These are phyloP conservation scores for Oenanthe oenanthe DNA, from an alignment of 2,113 vertebrate genomes.

Conservation along the genomic window DNA sequence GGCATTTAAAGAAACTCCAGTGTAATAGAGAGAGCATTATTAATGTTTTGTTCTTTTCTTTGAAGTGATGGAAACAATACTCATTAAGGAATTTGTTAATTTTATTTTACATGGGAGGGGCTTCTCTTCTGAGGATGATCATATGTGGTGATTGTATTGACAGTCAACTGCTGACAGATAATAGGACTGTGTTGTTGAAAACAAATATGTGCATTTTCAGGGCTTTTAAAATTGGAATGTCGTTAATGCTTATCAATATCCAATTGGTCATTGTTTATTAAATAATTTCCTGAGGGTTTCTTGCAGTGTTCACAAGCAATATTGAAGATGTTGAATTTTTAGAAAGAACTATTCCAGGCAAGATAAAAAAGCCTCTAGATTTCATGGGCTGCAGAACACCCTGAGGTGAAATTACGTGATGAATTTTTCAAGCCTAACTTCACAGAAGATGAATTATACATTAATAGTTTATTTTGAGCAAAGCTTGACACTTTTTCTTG, in stretches of 20 bases:
- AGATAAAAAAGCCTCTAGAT: not conserved
- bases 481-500: not conserved
- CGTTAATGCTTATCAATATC: not conserved
- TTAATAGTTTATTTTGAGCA: constrained; percentile 18
- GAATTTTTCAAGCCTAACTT: constrained; percentile 18
- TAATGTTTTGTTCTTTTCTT: not conserved
- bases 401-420: not conserved
- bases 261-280: not conserved
- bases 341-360: not conserved
- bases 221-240: not conserved
- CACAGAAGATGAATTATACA: not conserved
- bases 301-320: not conserved
- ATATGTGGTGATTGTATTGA: not conserved
- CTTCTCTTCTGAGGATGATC: not conserved
- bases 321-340: not conserved
- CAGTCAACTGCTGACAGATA: not conserved
- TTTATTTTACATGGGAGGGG: not conserved
- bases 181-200: not conserved
- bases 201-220: not conserved
- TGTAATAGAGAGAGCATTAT: not conserved
- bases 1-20: not conserved
- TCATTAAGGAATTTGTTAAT: not conserved
- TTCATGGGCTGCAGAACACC: not conserved
- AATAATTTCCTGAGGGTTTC: not conserved
- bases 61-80: not conserved